Base-by-base conservation (phyloP, 2,113 vertebrate genomes). In the Triplophysa rosa region DNA sequence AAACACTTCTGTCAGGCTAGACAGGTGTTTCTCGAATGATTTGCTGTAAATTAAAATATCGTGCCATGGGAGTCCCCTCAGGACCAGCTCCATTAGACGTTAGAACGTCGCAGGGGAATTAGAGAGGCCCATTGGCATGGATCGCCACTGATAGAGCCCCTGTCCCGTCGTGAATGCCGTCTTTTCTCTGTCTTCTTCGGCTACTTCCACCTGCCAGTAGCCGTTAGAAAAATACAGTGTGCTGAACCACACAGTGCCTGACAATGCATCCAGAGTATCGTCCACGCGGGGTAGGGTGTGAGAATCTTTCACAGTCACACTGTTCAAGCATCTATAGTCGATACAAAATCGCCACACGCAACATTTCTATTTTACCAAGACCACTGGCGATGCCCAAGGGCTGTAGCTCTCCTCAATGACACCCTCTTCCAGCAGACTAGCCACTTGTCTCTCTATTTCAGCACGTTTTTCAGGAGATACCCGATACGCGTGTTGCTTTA, bases 131-230 rank as follows among this genome's bases (percentile, higher is more conserved):
- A 80, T 84, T 1, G 77, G 79, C 84, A 82, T 77, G 33, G 58
- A 54, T 1, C 16, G 23, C 16, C 65, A 83, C 10, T 84, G 76
- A 49, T 81, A 79, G 4, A 85, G 59, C 12, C 80, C 77, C 12
- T 54, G 37, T 0, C 59, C 76, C 0, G 42, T 77, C 0, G 45
- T 82, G 33, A 86, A 86, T 1, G 77, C 79, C 70, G 29, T 29
- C 29, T 29, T 29, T 29, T 29, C 29, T 4, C 62, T 3, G 67
- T 86, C 82, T 10, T 76, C 70, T 29, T 76, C 26, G 1, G 26
- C 72, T 13, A 83, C 54, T 12, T 85, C 77, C 14, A 85, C 72
- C 49, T 83, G 73, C 82, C 84, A 84, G 26, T 86, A 86, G 12
- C 75, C 56, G 4, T 65, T 58, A 4, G 75, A 84, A 29, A 83